Evolutionary conservation across 2,888 invertebrate genomes (phyloP), one percentile per base, ranked within the genome.

Genomic region (Dryococelus australis): DNA sequence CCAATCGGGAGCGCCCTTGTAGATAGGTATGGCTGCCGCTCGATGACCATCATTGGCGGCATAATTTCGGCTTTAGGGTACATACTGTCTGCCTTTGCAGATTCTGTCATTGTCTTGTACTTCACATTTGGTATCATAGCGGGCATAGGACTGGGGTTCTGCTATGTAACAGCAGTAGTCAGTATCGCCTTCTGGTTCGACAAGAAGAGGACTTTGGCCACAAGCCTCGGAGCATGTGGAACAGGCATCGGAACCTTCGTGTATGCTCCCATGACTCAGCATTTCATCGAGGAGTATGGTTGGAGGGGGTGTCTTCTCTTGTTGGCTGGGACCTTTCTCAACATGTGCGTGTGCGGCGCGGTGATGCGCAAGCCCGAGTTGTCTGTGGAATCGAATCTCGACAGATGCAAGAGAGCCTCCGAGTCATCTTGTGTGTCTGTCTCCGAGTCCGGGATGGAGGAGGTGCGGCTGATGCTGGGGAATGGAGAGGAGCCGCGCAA

Each of bases 101-200:
- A 95, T 86, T 95, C 96, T 12, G 94, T 98, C 86, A 96, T 96
- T 92, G 94, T 96, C 93, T 95, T 97, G 93, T 97, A 96, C 93
- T 91, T 98, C 86, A 97, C 97, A 0, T 98, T 98, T 91, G 98
- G 98, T 53, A 94, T 97, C 0, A 94, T 97, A 51, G 96, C 97
- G 86, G 98, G 98, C 0, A 92, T 98, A 88, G 98, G 98, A 0
- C 93, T 98, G 89, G 97, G 97, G 10, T 92, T 97, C 86, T 97
- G 97, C 86, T 98, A 97, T 91, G 97, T 98, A 20, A 97, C 98
- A 3, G 97, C 98, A 10, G 98, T 98, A 9, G 98, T 98, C 9
- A 96, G 97, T 87, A 97, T 98, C 88, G 98, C 98, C 12, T 98
- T 97, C 91, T 98, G 98, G 96, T 98, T 98, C 92, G 97, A 98